phyloP scores from a whole-genome alignment of 2,797 vertebrate genomes.

The Mormyrus hasselquistii region DNA sequence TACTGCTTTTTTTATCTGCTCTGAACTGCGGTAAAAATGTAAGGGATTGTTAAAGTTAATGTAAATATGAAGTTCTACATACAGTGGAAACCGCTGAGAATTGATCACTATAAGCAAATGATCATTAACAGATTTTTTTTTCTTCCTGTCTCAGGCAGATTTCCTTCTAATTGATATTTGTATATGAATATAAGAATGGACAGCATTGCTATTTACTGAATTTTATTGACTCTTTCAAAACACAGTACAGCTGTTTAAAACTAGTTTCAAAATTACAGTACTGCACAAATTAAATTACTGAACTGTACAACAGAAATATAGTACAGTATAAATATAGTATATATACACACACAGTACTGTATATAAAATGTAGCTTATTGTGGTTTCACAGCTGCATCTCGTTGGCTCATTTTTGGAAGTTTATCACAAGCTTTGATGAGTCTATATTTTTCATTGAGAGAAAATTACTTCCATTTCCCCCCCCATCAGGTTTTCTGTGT shows the following conservation, averaged over 20 bases:
- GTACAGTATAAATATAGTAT: no score
- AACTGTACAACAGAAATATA: not conserved
- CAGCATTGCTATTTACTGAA: not conserved
- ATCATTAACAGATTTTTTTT: not conserved
- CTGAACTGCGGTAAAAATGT: not conserved
- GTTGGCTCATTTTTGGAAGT: not conserved
- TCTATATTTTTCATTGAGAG: not conserved
- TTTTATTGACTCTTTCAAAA: not conserved
- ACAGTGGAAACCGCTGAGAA: not conserved
- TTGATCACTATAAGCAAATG: not conserved
- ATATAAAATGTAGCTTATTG: not conserved
- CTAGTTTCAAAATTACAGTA: not conserved
- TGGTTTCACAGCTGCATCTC: not conserved
- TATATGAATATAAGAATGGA: not conserved
- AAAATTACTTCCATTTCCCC: not conserved
- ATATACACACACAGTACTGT: no score
- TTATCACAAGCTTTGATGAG: not conserved
- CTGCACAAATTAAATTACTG: not conserved
- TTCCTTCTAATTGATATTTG: not conserved
- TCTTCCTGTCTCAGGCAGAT: not conserved
- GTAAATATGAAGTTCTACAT: not conserved
- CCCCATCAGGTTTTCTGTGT: not conserved
- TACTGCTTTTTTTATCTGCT: not conserved
- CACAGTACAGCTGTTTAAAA: not conserved
- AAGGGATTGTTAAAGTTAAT: not conserved